Evolutionary conservation across 1,140 invertebrate genomes (phyloP).

Genomic region (Oncopeltus fasciatus): DNA sequence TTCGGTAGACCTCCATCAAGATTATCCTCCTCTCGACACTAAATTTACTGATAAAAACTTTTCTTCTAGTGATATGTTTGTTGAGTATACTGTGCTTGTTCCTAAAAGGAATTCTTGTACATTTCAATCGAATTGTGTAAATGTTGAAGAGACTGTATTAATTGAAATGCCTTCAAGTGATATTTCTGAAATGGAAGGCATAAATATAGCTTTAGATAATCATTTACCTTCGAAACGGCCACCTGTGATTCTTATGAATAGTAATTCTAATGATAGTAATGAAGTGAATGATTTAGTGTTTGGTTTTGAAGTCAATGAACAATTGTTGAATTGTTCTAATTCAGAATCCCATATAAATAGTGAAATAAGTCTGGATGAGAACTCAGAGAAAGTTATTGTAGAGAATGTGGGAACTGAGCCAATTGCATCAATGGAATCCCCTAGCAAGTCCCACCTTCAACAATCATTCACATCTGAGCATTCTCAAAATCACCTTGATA

Average conservation of each 20-base stretch:
- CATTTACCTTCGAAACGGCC: constrained; percentile 13
- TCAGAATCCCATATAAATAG: neutral
- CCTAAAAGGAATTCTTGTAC: constrained; percentile 11
- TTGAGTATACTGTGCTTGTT: constrained; percentile 18
- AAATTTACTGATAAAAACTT: neutral
- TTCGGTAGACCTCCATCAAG: constrained; percentile 13
- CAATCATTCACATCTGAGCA: too few species aligned
- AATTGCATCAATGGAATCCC: neutral
- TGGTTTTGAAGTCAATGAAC: constrained; percentile 23
- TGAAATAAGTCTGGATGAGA: neutral
- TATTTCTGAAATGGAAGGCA: neutral
- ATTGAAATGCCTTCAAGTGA: constrained; percentile 13
- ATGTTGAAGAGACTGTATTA: constrained; percentile 21
- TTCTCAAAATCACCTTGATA: neutral
- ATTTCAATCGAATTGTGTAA: constrained; percentile 9
- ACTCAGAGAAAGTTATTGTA: neutral
- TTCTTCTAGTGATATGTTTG: constrained; percentile 14
- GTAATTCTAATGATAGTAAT: neutral
- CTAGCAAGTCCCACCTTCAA: neutral
- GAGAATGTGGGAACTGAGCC: neutral
- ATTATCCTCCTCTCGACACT: constrained; percentile 19
- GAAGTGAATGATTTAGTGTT: constrained; percentile 19
- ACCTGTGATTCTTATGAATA: constrained; percentile 22
- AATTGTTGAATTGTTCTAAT: constrained; percentile 13
- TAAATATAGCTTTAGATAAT: neutral